Base-by-base conservation (phyloP, 2,888 invertebrate species). In the Drosophila austrosaltans region DNA sequence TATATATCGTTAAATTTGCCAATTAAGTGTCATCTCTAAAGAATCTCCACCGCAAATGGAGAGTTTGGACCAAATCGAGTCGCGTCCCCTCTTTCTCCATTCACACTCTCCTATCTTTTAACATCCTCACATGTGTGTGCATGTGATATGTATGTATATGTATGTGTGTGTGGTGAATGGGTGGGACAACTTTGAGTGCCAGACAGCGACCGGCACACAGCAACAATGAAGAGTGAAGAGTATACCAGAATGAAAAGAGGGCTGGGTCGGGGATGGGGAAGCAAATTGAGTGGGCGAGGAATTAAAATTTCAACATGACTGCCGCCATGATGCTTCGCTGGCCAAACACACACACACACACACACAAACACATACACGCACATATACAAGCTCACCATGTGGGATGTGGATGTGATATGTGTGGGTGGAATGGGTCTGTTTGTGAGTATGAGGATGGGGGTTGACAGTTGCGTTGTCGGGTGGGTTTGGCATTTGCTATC, bases 281-380 rank as follows among this genome's bases (percentile, higher is more conserved):
- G 76, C 77, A 88, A 89, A 88, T 91, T 91, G 91, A 91, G 91
- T 91, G 91, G 91, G 91, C 89, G 91, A 90, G 86, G 86, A 91
- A 91, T 91, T 91, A 85, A 89, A 91, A 90, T 88, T 90, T 90
- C 90, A 89, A 89, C 90, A 86, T 86, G 87, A 89, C 89, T 89
- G 89, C 89, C 76, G 85, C 82, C 89, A 83, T 78, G 81, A 87
- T 85, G 83, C 83, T 83, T 87, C 87, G 85, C 83, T 83, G 83
- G 83, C 85, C 76, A 83, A 69, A 77, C 77, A 79, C 73, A 82
- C 63, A 69, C 74, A 58, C 61, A 69, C 44, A 63, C 53, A 30
- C 58, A 16, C 44, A 59, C 60, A 44, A 36, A 66, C 53, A 65
- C 20, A 6, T 32, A 32, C 2, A 8, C 36, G 2, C 36, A 36